Percentiles rank a stretch among this genome's conserved stretches.
Conservation (phyloP, 2,888 invertebrate species). For the Agonopterix alstromeriana region DNA sequence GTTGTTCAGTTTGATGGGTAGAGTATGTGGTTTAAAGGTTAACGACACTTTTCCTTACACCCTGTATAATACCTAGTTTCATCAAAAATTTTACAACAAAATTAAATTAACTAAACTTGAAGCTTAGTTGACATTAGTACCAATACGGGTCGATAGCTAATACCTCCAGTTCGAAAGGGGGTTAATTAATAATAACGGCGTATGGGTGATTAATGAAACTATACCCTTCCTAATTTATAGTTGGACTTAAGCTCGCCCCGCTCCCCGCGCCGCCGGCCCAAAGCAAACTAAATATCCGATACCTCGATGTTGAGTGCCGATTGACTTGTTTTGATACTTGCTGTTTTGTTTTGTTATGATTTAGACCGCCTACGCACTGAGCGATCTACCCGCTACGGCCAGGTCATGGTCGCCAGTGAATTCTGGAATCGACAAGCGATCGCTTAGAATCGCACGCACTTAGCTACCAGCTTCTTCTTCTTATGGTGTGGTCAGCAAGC, state of each 20-base stretch:
- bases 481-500: no score
- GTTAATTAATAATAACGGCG: conserved; percentile 77
- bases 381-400: no score
- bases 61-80: no score
- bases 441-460: no score
- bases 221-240: conserved; percentile 78
- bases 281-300: conserved; percentile 78
- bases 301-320: conserved; percentile 60
- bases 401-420: no score
- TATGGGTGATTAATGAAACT: conserved; percentile 78
- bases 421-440: no score
- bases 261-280: conserved; percentile 57
- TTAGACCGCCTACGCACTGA: no score
- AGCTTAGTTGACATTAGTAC: conserved; percentile 47
- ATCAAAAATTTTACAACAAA: background rate
- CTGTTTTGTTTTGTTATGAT: background rate
- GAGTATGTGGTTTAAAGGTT: no score
- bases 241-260: conserved; percentile 71
- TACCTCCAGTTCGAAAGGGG: conserved; percentile 67
- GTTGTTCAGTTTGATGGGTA: no score
- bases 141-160: conserved; percentile 63
- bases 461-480: no score
- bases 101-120: conserved; percentile 18
- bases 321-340: conserved; percentile 36
- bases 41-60: no score